Evolutionary conservation across 2,888 invertebrate genomes (phyloP).

Genomic region (Erebia aethiops): DNA sequence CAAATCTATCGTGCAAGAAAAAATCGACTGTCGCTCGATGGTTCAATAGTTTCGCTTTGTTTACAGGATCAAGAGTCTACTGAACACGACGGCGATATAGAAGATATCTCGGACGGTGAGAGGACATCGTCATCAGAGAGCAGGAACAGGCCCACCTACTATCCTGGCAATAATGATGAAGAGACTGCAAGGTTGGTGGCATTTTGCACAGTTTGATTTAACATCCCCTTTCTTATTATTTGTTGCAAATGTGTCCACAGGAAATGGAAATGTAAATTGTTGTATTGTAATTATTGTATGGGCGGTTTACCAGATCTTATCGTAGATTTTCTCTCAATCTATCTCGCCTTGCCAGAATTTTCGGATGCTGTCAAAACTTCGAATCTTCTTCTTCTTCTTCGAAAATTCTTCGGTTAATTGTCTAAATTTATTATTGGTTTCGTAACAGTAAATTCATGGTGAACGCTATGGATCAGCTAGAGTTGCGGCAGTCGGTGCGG

Average conservation of each 20-base stretch:
- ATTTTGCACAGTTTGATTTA: neutral
- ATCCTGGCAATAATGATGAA: conserved; percentile 86
- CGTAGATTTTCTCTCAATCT: too few relatives aligned
- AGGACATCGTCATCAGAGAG: conserved; percentile 89
- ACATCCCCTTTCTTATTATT: neutral
- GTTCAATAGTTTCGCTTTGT: conserved; percentile 6
- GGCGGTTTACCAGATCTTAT: too few relatives aligned
- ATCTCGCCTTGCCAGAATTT: too few relatives aligned
- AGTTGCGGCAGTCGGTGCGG: conserved; percentile 89
- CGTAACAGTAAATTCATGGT: conserved; percentile 89
- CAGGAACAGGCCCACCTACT: conserved; percentile 85
- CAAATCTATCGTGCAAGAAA: too few relatives aligned
- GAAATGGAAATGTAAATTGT: too few relatives aligned
- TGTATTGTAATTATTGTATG: too few relatives aligned
- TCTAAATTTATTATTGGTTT: neutral
- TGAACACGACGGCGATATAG: conserved; percentile 93
- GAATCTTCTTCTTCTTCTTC: too few relatives aligned
- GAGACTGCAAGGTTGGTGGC: conserved; percentile 73
- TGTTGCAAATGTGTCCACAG: neutral
- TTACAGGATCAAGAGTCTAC: conserved; percentile 86
- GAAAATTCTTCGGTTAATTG: too few relatives aligned
- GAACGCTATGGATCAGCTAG: conserved; percentile 94
- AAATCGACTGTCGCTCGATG: too few relatives aligned
- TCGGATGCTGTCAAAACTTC: too few relatives aligned
- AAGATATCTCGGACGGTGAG: conserved; percentile 93